Evolutionary conservation across 2,797 vertebrate species (phyloP).

Genomic region (Sebastes iracundus): DNA sequence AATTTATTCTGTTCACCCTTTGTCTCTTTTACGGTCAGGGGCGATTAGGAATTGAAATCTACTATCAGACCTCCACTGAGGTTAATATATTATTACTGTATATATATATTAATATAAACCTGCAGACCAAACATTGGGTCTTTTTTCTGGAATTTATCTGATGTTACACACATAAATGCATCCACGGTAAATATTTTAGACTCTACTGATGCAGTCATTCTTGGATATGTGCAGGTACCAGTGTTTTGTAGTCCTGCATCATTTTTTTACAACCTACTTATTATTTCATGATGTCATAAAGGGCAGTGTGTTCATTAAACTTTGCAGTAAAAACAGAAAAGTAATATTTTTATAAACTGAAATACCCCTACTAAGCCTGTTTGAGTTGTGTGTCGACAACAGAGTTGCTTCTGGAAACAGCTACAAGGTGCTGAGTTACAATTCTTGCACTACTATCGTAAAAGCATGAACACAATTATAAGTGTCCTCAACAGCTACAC

Average conservation of each 20-base stretch:
- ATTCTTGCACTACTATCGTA: background rate
- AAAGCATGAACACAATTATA: background rate
- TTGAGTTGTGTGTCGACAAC: background rate
- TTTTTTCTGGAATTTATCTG: background rate
- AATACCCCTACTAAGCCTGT: background rate
- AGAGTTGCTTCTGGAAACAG: background rate
- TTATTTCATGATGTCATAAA: background rate
- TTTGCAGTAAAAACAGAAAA: background rate
- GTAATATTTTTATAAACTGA: background rate
- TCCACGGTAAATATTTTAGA: background rate
- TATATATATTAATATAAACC: background rate
- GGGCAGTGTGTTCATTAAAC: background rate
- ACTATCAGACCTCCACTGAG: background rate
- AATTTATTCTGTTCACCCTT: conserved; percentile 50
- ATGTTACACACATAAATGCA: background rate
- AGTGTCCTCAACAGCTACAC: background rate
- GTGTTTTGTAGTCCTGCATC: background rate
- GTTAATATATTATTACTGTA: background rate
- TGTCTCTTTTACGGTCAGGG: conserved; percentile 49
- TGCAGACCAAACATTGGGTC: background rate
- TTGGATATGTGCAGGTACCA: background rate
- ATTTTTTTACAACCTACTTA: background rate
- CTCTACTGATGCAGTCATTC: background rate
- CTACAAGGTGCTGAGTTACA: background rate
- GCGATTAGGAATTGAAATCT: conserved; percentile 50